Base-by-base conservation (phyloP, 2,113 vertebrate species). In the Cricetomys ansorgei region DNA sequence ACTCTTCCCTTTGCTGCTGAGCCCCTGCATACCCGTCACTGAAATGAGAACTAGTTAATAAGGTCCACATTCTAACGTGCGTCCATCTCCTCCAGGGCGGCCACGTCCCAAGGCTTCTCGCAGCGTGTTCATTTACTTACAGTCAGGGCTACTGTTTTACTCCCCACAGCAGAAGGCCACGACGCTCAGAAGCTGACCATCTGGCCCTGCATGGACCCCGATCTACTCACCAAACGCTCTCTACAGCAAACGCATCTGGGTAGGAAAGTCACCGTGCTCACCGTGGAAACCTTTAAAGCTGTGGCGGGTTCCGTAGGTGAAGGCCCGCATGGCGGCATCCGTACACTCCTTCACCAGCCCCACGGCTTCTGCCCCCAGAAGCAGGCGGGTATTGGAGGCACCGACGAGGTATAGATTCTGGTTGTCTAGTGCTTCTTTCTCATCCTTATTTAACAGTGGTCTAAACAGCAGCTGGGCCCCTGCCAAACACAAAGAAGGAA, bases 301-400 rank as follows among this genome's bases (percentile, higher is more conserved):
- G 73, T 99, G 98, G 69, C 99, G 99, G 95, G 99, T 99, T 87
- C 98, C 96, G 13, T 98, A 99, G 0, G 99, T 99, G 97, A 99
- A 99, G 92, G 97, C 97, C 88, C 99, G 99, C 99, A 99, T 99
- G 89, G 99, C 99, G 29, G 98, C 99, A 77, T 99, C 99, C 4
- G 65, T 97, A 96, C 99, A 99, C 96, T 99, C 99, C 96, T 99
- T 99, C 65, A 99, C 99, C 96, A 99, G 98, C 7, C 99, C 99
- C 55, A 99, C 97, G 1, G 99, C 97, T 96, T 99, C 99, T 15
- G 99, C 99, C 48, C 99, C 99, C 57, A 98, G 98, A 37, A 99
- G 98, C 67, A 99, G 93, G 45, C 99, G 98, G 65, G 98, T 97
- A 79, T 95, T 84, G 15, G 99, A 98, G 25, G 99, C 99, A 76